A percentile compares a stretch with the other conserved stretches of the same genome.
phyloP scores from a whole-genome alignment of 2,888 invertebrate species.

The Nymphalis c-album region DNA sequence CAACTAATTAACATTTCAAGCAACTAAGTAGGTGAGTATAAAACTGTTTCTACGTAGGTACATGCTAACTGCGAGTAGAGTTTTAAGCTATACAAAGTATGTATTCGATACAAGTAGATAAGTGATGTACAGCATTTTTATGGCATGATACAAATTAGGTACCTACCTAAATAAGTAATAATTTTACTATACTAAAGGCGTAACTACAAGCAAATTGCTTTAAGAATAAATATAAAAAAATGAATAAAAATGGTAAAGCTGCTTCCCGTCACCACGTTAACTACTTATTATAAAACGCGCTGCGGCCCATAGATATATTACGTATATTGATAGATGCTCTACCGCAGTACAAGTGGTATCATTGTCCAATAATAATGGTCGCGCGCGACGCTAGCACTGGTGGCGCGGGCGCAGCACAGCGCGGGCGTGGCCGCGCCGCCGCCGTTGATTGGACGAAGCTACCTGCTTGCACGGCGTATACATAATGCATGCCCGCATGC shows the following conservation, averaged over 20 bases:
- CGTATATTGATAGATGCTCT: conserved; percentile 28
- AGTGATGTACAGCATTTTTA: no score
- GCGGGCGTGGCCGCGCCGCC: conserved; percentile 40
- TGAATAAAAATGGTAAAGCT: background rate
- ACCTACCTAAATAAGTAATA: no score
- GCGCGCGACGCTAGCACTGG: conserved; percentile 16
- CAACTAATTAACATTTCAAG: background rate
- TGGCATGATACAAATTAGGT: no score
- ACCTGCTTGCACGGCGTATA: conserved; percentile 35
- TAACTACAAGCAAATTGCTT: conserved; percentile 12
- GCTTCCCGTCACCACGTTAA: conserved; percentile 21
- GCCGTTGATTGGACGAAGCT: conserved; percentile 40
- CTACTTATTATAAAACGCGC: conserved; percentile 16
- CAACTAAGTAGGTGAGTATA: background rate
- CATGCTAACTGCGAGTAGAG: background rate
- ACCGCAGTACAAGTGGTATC: conserved; percentile 25
- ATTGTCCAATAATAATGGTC: conserved; percentile 31
- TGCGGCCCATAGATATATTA: conserved; percentile 15
- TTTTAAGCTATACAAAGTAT: no score
- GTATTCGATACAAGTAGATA: no score
- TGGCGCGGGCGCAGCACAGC: conserved; percentile 6
- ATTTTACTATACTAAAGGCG: background rate
- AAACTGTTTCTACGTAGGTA: background rate
- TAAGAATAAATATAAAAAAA: background rate
- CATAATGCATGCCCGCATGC: conserved; percentile 34